Base-by-base conservation (phyloP, 2,113 vertebrate species). In the Potamarius usumacintae region DNA sequence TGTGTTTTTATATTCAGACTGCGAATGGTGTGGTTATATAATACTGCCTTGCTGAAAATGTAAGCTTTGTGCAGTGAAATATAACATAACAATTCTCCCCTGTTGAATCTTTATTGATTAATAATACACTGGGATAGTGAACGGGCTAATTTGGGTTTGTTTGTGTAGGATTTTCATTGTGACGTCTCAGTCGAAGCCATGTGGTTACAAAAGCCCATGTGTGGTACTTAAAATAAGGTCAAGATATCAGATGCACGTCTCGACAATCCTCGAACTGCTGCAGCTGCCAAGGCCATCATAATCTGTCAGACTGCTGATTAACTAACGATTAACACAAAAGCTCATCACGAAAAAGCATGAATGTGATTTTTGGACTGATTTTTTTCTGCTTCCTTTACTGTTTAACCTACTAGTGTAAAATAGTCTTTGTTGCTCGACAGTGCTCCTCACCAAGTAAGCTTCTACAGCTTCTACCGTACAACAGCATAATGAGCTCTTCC, bases 201-300 rank as follows among this genome's bases (percentile, higher is more conserved):
- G 18, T 79, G 76, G 58, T 22, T 53, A 42, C n/a, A 67, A 57
- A 27, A 80, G 85, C 42, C n/a, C 6, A 69, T 86, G 76, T 14
- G 20, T 85, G 67, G 7, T 60, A 81, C 86, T 74, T 52, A 72
- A 72, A 87, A 87, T 82, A 82, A 82, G 79, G 65, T 50, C 34
- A 81, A 69, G 85, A 14, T 87, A 74, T 87, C 67, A 30, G 71
- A 83, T 82, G 52, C 67, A 74, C 55, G 52, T 87, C 81, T 76
- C 4, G n/a, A 72, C 15, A 82, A 62, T 62, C 12, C 52, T 30
- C 52, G 18, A 27, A 82, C 55, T 52, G 79, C 79, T 60, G 53
- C 83, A 85, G 79, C 77, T 58, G 52, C 30, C 30, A 53, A 82
- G 25, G 5, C 55, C 55, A 30, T 62, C 79, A 30, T 53, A 82